These are phyloP conservation scores for Euzetes globulus DNA, from an alignment of 2,888 invertebrate genomes.

Conservation along the genomic window DNA sequence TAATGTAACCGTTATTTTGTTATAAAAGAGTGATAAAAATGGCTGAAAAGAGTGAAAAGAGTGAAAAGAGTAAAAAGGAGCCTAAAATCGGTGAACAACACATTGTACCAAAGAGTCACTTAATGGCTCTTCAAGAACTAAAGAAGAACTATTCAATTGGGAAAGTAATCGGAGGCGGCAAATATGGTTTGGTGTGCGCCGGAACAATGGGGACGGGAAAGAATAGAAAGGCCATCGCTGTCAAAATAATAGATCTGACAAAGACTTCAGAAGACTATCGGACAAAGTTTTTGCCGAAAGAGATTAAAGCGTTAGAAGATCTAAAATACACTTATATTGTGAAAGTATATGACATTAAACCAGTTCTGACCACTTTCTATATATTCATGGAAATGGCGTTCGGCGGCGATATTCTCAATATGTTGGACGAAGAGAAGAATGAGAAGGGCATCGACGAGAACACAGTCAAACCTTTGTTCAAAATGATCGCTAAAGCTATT, in stretches of 20 bases:
- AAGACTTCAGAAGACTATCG: conserved; percentile 57
- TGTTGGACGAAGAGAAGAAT: conserved; percentile 57
- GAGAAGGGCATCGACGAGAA: conserved; percentile 55
- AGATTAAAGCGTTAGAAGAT: conserved; percentile 53
- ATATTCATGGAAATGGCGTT: conserved; percentile 57
- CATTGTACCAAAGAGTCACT: no score
- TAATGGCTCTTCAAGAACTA: no score
- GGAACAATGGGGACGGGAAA: neutral
- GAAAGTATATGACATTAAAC: conserved; percentile 54
- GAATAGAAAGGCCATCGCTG: conserved; percentile 48
- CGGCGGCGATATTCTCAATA: conserved; percentile 58
- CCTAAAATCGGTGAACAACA: no score
- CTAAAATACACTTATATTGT: conserved; percentile 57
- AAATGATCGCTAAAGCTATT: conserved; percentile 53
- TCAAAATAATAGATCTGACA: conserved; percentile 64
- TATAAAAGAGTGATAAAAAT: no score
- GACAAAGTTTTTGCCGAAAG: conserved; percentile 58
- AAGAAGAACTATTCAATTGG: conserved; percentile 30
- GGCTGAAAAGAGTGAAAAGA: no score
- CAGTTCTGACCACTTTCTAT: conserved; percentile 51
- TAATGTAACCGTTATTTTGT: no score
- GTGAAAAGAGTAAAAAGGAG: no score
- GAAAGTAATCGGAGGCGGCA: conserved; percentile 25
- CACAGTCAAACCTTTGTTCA: conserved; percentile 49
- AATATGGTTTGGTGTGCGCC: conserved; percentile 22